A percentile compares a stretch with the other conserved stretches of the same genome.
These are phyloP conservation scores for Nipponacmea schrenckii DNA, from an alignment of 2,888 invertebrate species.

Conservation along the genomic window DNA sequence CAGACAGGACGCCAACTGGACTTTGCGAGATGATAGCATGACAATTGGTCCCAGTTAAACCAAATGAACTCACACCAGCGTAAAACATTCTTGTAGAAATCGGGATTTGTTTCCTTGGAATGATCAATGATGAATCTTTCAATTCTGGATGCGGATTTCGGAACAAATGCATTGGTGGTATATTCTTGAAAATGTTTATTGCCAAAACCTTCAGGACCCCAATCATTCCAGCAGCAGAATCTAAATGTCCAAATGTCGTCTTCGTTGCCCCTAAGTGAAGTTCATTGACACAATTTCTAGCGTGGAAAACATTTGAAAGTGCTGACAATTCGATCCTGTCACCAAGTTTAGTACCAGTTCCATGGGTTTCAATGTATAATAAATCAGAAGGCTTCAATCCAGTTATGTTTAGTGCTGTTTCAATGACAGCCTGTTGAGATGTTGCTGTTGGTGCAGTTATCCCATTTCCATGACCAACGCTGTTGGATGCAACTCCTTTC, in stretches of 20 bases:
- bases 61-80: neutral
- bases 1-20: neutral
- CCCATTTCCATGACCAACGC: neutral
- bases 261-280: neutral
- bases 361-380: neutral
- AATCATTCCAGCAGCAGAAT: neutral
- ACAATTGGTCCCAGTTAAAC: neutral
- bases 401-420: neutral
- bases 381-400: neutral
- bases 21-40: neutral
- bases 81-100: neutral
- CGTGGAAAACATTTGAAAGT: neutral
- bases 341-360: neutral
- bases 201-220: neutral
- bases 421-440: neutral
- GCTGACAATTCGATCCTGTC: neutral
- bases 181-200: neutral
- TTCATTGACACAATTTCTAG: neutral
- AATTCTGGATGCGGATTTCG: neutral
- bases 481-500: conserved; percentile 1
- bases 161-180: neutral
- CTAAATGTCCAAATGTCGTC: neutral
- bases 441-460: neutral
- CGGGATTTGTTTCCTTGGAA: neutral
- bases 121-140: neutral